Percentiles rank a stretch among this genome's conserved stretches.
Evolutionary conservation across 2,888 invertebrate genomes (phyloP).

Genomic region (Napeogenes inachia): DNA sequence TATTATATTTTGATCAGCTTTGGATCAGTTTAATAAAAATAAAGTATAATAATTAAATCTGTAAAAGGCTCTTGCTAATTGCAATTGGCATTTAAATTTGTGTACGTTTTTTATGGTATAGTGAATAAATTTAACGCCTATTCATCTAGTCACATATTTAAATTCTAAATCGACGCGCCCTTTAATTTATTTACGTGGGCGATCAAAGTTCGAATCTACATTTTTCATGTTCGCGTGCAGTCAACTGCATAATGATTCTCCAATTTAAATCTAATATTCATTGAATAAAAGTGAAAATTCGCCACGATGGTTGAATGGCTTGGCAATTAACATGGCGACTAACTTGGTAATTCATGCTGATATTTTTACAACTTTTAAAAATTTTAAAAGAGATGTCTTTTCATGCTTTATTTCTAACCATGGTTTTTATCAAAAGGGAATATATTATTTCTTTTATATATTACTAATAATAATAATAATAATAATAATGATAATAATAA

Average conservation of each 20-base stretch:
- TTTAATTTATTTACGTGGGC: constrained; percentile 27
- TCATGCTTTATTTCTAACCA: not conserved
- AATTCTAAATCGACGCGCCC: constrained; percentile 12
- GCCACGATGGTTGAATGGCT: constrained; percentile 32
- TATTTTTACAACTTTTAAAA: constrained; percentile 26
- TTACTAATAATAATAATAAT: too few species aligned
- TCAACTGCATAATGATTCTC: constrained; percentile 53
- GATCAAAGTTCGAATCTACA: constrained; percentile 23
- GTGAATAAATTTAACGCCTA: too few species aligned
- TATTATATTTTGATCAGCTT: too few species aligned
- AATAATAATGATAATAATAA: too few species aligned
- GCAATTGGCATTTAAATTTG: too few species aligned
- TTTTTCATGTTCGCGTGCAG: constrained; percentile 41
- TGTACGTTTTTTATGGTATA: too few species aligned
- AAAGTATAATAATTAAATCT: too few species aligned
- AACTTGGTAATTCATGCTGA: not conserved
- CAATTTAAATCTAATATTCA: constrained; percentile 37
- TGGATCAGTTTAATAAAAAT: too few species aligned
- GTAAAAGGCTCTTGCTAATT: too few species aligned
- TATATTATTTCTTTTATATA: too few species aligned
- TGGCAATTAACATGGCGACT: not conserved
- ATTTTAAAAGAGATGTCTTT: constrained; percentile 24
- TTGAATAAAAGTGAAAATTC: constrained; percentile 36
- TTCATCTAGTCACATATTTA: constrained; percentile 1
- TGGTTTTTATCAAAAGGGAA: too few species aligned